Evolutionary conservation across 2,113 vertebrate genomes (phyloP).

Genomic region (Pterocles burchelli): DNA sequence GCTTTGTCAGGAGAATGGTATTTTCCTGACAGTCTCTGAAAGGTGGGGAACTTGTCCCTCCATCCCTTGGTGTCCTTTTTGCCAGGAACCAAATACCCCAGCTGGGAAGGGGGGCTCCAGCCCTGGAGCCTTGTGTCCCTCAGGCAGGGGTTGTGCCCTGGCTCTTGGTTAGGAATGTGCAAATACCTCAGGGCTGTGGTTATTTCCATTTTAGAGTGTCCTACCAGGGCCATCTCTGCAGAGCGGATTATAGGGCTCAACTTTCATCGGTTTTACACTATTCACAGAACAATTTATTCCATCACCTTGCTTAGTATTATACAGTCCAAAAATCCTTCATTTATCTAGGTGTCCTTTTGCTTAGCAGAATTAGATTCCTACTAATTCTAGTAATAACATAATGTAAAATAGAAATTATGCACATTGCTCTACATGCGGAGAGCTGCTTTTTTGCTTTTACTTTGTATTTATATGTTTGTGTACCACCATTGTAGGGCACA

Average conservation of each 20-base stretch:
- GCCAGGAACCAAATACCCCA: background rate
- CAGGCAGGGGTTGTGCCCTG: background rate
- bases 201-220: background rate
- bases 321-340: background rate
- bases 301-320: background rate
- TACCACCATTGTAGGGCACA: background rate
- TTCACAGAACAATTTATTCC: background rate
- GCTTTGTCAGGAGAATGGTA: background rate
- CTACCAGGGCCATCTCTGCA: background rate
- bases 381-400: background rate
- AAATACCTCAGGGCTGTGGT: no score
- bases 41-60: background rate
- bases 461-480: background rate
- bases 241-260: background rate
- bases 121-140: background rate
- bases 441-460: background rate
- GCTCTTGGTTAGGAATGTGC: background rate
- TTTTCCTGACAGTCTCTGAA: background rate
- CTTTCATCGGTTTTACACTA: background rate
- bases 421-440: background rate
- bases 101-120: background rate
- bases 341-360: rapidly evolving
- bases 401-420: background rate
- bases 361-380: background rate
- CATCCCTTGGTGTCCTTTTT: background rate